A percentile compares a stretch with the other conserved stretches of the same genome.
phyloP scores from a whole-genome alignment of 1,140 invertebrate genomes.

The Cepaea nemoralis region DNA sequence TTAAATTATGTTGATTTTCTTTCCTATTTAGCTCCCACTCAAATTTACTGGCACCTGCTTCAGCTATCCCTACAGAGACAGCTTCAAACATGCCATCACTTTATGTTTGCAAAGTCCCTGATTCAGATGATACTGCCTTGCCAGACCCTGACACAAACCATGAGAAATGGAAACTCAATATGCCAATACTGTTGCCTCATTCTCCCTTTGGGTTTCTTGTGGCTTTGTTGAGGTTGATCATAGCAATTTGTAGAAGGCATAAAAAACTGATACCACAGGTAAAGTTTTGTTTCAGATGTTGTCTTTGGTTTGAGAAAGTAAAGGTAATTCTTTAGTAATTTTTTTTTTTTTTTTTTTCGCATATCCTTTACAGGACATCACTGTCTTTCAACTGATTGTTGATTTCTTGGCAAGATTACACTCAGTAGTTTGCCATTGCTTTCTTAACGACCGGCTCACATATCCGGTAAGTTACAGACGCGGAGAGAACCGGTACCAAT shows the following conservation, averaged over 20 bases:
- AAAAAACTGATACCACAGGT: conserved; percentile 20
- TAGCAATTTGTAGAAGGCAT: conserved; percentile 26
- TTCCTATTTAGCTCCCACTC: conserved; percentile 23
- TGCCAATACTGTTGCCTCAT: conserved; percentile 24
- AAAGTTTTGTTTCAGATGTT: neutral
- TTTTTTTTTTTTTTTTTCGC: no score
- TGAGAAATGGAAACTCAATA: neutral
- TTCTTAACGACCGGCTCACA: no score
- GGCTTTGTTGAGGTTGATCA: neutral
- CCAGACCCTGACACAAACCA: neutral
- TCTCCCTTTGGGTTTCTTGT: conserved; percentile 31
- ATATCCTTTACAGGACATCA: no score
- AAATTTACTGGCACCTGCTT: conserved; percentile 6
- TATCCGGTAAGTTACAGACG: no score
- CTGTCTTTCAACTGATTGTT: no score
- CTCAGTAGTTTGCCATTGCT: no score
- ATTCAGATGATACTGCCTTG: neutral
- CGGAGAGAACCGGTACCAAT: no score
- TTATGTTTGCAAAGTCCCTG: neutral
- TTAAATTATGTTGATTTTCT: no score
- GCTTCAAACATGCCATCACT: conserved; percentile 10
- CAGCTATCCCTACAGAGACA: neutral
- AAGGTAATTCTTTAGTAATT: no score
- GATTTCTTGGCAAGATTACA: no score
- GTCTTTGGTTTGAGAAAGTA: no score